These are phyloP conservation scores for Anastatus disparis DNA, from an alignment of 1,140 invertebrate species.

Conservation along the genomic window DNA sequence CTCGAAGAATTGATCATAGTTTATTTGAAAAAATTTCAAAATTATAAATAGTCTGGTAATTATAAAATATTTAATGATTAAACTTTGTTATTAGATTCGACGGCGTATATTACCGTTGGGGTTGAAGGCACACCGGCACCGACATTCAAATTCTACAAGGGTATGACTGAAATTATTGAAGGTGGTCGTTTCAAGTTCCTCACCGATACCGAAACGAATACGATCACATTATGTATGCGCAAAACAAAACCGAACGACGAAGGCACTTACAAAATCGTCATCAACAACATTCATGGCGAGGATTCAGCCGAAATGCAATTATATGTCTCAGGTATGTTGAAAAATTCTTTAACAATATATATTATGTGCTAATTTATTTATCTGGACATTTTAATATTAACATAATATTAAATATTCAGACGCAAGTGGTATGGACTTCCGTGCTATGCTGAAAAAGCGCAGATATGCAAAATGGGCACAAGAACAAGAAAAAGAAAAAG, in stretches of 20 bases:
- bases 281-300: conserved; percentile 93
- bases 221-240: conserved; percentile 92
- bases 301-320: conserved; percentile 94
- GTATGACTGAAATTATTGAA: conserved; percentile 87
- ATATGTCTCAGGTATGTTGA: conserved; percentile 97
- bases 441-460: conserved; percentile 96
- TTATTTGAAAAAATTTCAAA: too few species aligned
- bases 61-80: too few species aligned
- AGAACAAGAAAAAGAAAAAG: conserved; percentile 92
- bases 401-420: conserved; percentile 39
- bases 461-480: conserved; percentile 94
- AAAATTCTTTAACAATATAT: too few species aligned
- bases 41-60: too few species aligned
- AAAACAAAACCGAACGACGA: conserved; percentile 98
- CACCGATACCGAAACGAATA: conserved; percentile 89
- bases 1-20: too few species aligned
- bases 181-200: conserved; percentile 92
- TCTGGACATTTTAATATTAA: neutral
- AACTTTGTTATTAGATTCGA: conserved; percentile 84
- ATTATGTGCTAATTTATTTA: neutral
- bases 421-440: conserved; percentile 89
- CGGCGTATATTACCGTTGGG: conserved; percentile 86
- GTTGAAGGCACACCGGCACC: conserved; percentile 93
- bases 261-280: conserved; percentile 92
- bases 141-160: conserved; percentile 96